phyloP scores from a whole-genome alignment of 2,888 invertebrate species.

The Muscina levida region DNA sequence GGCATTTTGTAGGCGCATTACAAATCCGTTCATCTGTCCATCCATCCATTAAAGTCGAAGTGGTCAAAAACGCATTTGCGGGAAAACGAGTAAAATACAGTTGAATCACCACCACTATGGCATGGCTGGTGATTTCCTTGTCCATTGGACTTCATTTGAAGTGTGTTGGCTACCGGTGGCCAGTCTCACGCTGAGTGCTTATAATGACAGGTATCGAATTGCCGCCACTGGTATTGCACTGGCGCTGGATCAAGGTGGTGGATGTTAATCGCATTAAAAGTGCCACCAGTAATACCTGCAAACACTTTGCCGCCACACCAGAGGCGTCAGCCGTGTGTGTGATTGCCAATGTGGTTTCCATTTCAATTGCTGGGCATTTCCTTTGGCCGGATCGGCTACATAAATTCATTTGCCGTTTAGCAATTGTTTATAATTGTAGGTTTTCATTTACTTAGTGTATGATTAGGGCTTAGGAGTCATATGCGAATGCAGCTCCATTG shows the following conservation, averaged over 20 bases:
- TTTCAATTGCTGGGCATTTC: constrained; percentile 9
- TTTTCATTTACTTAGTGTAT: background rate
- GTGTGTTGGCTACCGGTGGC: background rate
- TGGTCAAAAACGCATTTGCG: constrained; percentile 41
- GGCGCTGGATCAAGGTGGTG: constrained; percentile 11
- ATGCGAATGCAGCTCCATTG: background rate
- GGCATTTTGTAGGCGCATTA: constrained; percentile 23
- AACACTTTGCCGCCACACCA: constrained; percentile 23
- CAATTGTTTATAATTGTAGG: background rate
- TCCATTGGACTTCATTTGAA: background rate
- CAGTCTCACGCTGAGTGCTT: background rate
- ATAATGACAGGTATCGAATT: background rate
- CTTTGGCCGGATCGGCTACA: background rate
- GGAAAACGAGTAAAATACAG: background rate
- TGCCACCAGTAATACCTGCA: background rate
- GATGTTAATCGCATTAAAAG: constrained; percentile 31
- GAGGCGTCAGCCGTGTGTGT: constrained; percentile 28
- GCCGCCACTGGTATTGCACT: constrained; percentile 1
- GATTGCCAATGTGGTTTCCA: constrained; percentile 29
- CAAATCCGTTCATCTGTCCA: constrained; percentile 16
- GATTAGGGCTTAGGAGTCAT: background rate
- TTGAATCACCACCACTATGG: background rate
- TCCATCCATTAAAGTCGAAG: constrained; percentile 35
- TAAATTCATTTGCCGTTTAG: constrained; percentile 8
- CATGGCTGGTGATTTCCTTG: background rate